Evolutionary conservation across 2,797 vertebrate genomes (phyloP), one percentile per base, ranked within the genome.

Genomic region (Pteropus rufus): DNA sequence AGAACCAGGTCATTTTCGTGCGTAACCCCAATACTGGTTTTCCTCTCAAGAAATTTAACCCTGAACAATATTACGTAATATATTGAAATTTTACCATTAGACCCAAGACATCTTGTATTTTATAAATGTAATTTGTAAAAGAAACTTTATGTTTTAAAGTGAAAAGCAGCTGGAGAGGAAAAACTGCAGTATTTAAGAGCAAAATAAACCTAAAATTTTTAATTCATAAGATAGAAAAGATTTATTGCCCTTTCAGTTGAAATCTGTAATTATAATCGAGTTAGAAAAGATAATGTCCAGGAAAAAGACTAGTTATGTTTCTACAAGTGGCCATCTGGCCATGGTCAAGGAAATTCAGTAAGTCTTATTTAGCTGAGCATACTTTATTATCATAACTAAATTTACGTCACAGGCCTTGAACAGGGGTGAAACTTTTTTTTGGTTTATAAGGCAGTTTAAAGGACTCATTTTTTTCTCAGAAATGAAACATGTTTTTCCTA

Each of bases 371-470:
- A 75, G 81, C 21, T 29, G 21, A 8, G 19, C 16, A 8, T 46
- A 34, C 36, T 62, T 39, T 26, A 41, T 75, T 52, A 14, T 72
- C 36, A 26, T 49, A 56, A 41, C 60, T 62, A 29, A n/a, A 31
- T 77, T 49, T 81, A 3, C 44, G 26, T 56, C 29, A 15, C 21
- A 39, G 3, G 7, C 76, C 67, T 93, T 46, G 5, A 60, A 52
- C 11, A 14, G 41, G 54, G 8, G 12, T 65, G 16, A 83, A 94
- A 65, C 67, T 14, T 93, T 88, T 73, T 89, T 70, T 84, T 85
- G 26, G 29, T 75, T 86, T 65, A 65, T 93, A 49, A 82, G 19
- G 86, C 3, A 93, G 14, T 93, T 96, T 87, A 65, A 72, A 87
- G 72, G 46, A 15, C 19, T 84, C 4, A 0, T 41, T 12, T 69